These are phyloP conservation scores for Hydractinia symbiolongicarpus DNA, from an alignment of 30 jellyfish, hydroid and myxozoan species.

Conservation along the genomic window DNA sequence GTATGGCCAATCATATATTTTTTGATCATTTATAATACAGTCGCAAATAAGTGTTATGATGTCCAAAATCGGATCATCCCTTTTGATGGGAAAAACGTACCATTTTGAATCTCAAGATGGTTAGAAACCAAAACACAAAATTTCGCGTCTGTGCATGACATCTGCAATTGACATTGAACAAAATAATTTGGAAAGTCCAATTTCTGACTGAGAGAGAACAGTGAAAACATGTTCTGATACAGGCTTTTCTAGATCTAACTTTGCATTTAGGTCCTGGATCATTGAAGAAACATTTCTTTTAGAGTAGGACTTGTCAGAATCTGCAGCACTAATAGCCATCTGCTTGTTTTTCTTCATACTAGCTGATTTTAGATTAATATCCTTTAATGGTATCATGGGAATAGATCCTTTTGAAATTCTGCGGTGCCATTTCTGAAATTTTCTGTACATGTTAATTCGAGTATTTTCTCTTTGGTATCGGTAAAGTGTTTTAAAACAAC, in stretches of 20 bases:
- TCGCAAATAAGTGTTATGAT: slow-evolving; percentile 5
- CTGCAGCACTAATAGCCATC: slow-evolving; percentile 15
- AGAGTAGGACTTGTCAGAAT: slow-evolving; percentile 16
- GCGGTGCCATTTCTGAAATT: slow-evolving; percentile 15
- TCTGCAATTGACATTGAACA: slow-evolving; percentile 20
- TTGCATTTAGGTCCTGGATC: slow-evolving; percentile 1
- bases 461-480: no score
- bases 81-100: slow-evolving; percentile 1
- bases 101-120: not conserved
- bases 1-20: slow-evolving; percentile 10
- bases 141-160: slow-evolving; percentile 16
- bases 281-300: slow-evolving; percentile 9
- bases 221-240: slow-evolving; percentile 21
- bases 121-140: not conserved
- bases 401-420: not conserved
- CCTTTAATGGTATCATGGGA: not conserved
- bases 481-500: no score
- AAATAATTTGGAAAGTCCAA: slow-evolving; percentile 4
- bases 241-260: not conserved
- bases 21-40: not conserved
- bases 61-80: not conserved
- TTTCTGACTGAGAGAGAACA: slow-evolving; percentile 2
- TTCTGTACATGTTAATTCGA: slow-evolving; percentile 7
- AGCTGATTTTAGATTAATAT: not conserved
- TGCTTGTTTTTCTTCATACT: not conserved